phyloP scores from a whole-genome alignment of 1,140 invertebrate species.

The Brachionus plicatilis region DNA sequence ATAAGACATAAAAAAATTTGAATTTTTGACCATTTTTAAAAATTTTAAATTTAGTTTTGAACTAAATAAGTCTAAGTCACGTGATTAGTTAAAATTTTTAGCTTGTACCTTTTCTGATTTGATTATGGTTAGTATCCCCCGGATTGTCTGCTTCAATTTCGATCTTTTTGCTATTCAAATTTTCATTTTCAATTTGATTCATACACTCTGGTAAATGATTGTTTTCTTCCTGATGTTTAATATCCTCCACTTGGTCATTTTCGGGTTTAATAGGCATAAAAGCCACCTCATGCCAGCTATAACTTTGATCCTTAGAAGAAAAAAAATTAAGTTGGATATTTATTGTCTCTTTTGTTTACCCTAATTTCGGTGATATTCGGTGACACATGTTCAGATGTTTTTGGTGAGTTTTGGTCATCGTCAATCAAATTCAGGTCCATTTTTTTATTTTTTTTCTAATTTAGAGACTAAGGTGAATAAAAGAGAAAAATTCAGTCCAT shows the following conservation, averaged over 20 bases:
- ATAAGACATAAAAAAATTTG: neutral
- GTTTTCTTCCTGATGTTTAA: neutral
- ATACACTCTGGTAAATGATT: neutral
- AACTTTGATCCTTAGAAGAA: neutral
- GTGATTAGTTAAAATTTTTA: neutral
- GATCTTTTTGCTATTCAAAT: neutral
- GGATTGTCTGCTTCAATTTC: neutral
- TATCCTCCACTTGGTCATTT: neutral
- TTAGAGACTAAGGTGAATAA: neutral
- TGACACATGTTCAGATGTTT: neutral
- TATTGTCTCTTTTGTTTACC: neutral
- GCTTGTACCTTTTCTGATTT: neutral
- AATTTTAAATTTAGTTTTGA: neutral
- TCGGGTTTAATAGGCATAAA: neutral
- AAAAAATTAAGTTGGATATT: neutral
- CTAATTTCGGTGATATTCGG: neutral
- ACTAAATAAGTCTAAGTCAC: neutral
- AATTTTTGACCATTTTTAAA: conserved; percentile 23
- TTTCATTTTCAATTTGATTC: neutral
- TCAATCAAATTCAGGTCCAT: neutral
- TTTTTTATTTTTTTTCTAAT: neutral
- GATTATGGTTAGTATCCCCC: neutral
- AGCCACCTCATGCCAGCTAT: neutral
- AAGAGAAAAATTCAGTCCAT: neutral
- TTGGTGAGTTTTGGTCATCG: neutral